phyloP scores from a whole-genome alignment of 1,140 invertebrate species.

The Lanistes nyassanus region DNA sequence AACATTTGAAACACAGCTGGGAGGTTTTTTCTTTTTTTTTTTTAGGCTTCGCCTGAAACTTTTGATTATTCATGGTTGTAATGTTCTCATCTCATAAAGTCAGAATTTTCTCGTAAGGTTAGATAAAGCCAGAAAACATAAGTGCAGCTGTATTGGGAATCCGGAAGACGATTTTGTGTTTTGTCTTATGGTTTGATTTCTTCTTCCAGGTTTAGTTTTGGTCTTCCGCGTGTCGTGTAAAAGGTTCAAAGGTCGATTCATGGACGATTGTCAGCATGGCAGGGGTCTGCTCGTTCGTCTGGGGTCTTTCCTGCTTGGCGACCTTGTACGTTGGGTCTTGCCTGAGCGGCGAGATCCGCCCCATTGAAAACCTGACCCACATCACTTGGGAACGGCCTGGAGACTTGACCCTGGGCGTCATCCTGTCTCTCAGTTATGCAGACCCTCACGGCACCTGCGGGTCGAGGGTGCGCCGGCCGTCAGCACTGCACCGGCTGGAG shows the following conservation, averaged over 20 bases:
- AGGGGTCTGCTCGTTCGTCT: neutral
- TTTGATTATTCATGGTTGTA: too few species aligned
- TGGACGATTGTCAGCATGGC: neutral
- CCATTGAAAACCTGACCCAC: neutral
- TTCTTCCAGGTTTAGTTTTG: neutral
- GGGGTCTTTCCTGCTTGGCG: neutral
- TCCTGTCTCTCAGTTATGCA: conserved; percentile 37
- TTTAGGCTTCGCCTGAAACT: too few species aligned
- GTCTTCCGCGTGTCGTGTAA: neutral
- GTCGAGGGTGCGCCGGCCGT: neutral
- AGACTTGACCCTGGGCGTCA: conserved; percentile 40
- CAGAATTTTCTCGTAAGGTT: too few species aligned
- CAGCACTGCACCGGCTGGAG: conserved; percentile 78
- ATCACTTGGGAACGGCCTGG: conserved; percentile 18
- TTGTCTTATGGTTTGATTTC: too few species aligned
- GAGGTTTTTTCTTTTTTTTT: too few species aligned
- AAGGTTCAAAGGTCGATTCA: neutral
- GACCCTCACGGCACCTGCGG: conserved; percentile 24
- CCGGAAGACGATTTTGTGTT: too few species aligned
- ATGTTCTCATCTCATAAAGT: too few species aligned
- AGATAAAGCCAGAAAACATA: too few species aligned
- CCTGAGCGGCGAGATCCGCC: neutral
- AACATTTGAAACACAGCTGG: too few species aligned
- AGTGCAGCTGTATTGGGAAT: too few species aligned
- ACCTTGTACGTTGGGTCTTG: neutral